Base-by-base conservation (phyloP, 1,140 invertebrate species). In the Apis cerana region DNA sequence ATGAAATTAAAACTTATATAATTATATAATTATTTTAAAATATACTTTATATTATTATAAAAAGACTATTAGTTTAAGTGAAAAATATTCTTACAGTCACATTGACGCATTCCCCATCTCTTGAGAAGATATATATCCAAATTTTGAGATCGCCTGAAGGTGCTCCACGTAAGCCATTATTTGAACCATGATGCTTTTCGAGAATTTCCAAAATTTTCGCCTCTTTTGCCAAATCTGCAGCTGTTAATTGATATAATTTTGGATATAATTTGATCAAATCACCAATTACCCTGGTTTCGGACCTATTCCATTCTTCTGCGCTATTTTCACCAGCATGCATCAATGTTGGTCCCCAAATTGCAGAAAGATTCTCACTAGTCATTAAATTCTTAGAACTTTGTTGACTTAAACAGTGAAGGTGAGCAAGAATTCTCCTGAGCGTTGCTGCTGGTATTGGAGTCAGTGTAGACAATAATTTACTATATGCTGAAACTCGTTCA, bases 271-370 rank as follows among this genome's bases (percentile, higher is more conserved):
- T 90, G 80, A 97, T 97, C 50, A 97, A 90, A 90, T 97, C 96
- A n/a, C 94, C 92, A 0, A 97, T 93, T 0, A 97, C 96, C 89
- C 95, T 95, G 12, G 96, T 95, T 88, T 97, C 96, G 54, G 94
- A 94, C 43, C 94, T 92, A 21, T 96, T 96, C 95, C 96, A 97
- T 33, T 95, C 94, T 8, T 95, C 94, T 11, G 90, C 89, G 75
- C 87, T 92, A 80, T 88, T 93, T 81, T 94, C 95, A 64, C 96
- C 96, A 8, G 96, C 95, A 81, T 97, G 96, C 95, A 98, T 96
- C 65, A 98, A 92, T 9, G 97, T 97, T 4, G 97, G 97, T 1
- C 97, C 97, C 97, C 97, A 98, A 62, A 98, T 96, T 2, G 97
- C 95, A 10, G 97, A 96, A n/a, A 98, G 93, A 92, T 98, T 98